Evolutionary conservation across 2,797 vertebrate genomes (phyloP).

Genomic region (Eulemur rubriventer): DNA sequence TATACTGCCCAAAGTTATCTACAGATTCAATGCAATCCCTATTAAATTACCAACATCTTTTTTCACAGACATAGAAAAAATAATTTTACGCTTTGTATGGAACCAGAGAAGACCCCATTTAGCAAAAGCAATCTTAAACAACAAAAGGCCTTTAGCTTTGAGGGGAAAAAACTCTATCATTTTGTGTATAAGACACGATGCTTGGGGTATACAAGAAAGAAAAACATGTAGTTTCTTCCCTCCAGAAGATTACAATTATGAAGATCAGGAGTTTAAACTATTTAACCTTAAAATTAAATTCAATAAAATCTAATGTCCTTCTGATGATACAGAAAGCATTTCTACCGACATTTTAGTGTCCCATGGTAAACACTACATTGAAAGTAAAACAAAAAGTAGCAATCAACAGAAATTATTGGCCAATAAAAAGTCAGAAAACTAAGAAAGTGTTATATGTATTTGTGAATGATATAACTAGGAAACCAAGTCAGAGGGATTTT

Average conservation of each 20-base stretch:
- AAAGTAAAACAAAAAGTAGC: neutral
- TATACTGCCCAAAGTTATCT: no score
- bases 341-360: neutral
- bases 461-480: neutral
- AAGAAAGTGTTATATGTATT: neutral
- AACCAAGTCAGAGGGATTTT: neutral
- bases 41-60: no score
- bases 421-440: neutral
- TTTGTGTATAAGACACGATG: neutral
- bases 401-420: neutral
- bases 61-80: no score
- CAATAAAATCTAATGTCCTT: neutral
- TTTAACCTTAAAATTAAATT: conserved; percentile 25
- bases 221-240: neutral
- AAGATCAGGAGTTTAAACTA: neutral
- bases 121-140: no score
- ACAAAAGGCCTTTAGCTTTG: neutral
- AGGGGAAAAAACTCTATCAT: neutral
- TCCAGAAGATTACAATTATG: neutral
- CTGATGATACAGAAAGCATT: neutral
- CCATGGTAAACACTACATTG: neutral
- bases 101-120: no score
- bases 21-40: no score
- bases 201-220: neutral
- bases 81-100: no score